These are phyloP conservation scores for Bovichtus variegatus DNA, from an alignment of 2,797 vertebrate species.

Conservation along the genomic window DNA sequence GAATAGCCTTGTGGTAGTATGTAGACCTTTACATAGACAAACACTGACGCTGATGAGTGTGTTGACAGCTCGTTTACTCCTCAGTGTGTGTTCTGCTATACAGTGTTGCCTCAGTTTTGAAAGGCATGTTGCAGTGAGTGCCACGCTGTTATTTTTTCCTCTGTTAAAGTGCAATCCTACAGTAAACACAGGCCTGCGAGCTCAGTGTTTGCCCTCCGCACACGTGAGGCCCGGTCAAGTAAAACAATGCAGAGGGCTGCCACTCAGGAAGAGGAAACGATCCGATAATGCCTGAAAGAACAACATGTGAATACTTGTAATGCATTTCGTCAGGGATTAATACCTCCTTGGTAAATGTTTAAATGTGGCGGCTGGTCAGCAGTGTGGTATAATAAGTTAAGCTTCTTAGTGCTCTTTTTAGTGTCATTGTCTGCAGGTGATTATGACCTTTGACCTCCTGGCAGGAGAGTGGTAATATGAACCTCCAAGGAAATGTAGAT, in stretches of 20 bases:
- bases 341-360: not conserved
- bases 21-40: not conserved
- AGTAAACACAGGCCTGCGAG: conserved; percentile 43
- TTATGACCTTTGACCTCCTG: not conserved
- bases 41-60: not conserved
- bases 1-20: not conserved
- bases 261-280: conserved; percentile 55
- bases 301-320: not conserved
- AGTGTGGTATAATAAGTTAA: not conserved
- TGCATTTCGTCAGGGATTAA: not conserved
- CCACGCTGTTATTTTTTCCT: conserved; percentile 44
- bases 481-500: not conserved
- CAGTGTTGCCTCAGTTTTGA: conserved; percentile 32
- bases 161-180: conserved; percentile 35
- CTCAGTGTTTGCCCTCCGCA: conserved; percentile 46
- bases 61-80: conserved; percentile 21
- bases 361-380: not conserved
- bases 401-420: not conserved
- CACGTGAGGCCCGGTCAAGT: conserved; percentile 34
- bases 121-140: conserved; percentile 26
- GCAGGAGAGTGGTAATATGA: not conserved
- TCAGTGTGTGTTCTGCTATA: not conserved
- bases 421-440: not conserved
- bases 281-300: conserved; percentile 7
- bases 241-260: conserved; percentile 53